phyloP scores from a whole-genome alignment of 2,888 invertebrate genomes.

The Leptopilina myrica region DNA sequence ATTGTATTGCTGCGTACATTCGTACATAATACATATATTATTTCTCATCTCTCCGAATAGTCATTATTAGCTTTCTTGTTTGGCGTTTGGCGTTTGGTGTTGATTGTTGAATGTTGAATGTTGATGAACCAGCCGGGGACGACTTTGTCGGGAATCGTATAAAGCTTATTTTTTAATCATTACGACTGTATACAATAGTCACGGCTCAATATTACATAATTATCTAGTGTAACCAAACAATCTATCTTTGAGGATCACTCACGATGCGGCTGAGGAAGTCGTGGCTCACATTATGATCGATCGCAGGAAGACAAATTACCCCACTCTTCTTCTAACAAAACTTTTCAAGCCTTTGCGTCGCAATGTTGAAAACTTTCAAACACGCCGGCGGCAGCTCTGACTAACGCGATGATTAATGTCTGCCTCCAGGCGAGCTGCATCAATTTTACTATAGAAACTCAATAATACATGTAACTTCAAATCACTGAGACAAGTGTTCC shows the following conservation, averaged over 20 bases:
- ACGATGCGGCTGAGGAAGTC: constrained; percentile 5
- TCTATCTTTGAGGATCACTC: constrained; percentile 8
- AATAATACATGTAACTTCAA: constrained; percentile 23
- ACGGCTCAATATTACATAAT: neutral
- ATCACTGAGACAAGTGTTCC: neutral
- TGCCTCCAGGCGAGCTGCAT: constrained; percentile 22
- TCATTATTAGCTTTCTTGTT: neutral
- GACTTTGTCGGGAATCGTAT: constrained; percentile 51
- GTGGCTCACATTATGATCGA: constrained; percentile 26
- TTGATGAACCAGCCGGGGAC: neutral
- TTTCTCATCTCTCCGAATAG: neutral
- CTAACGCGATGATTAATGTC: constrained; percentile 34
- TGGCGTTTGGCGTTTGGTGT: neutral
- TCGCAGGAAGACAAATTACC: constrained; percentile 25
- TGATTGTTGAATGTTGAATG: neutral
- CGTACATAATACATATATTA: constrained; percentile 1
- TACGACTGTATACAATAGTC: constrained; percentile 43
- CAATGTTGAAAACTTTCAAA: constrained; percentile 28
- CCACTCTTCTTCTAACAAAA: constrained; percentile 24
- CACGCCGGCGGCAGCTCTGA: constrained; percentile 24
- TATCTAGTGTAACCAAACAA: neutral
- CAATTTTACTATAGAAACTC: constrained; percentile 35
- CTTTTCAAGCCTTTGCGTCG: constrained; percentile 26
- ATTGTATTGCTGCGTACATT: neutral
- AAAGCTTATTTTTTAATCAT: constrained; percentile 62